Evolutionary conservation across 1,140 invertebrate species (phyloP), one percentile per base, ranked within the genome.

Genomic region (Paramacrobiotus metropolitanus): DNA sequence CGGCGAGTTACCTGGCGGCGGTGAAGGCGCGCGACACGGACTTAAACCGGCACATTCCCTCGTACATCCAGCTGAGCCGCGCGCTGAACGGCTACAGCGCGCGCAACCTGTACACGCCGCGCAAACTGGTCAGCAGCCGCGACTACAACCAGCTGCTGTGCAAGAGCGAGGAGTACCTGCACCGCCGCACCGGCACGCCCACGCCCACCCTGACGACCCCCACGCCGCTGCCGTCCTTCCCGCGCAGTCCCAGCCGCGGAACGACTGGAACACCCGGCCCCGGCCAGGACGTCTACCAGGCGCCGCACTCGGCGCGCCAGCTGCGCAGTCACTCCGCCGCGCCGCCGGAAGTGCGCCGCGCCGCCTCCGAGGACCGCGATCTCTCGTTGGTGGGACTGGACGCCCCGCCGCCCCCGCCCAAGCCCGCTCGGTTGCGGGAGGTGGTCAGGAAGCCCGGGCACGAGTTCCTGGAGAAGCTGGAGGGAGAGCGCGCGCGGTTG

Each of bases 61-160:
- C 48, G 9, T 55, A 55, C 24, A 55, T 55, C 24, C 48, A 24
- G 15, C 24, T 55, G 15, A 55, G 48, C 48, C 48, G 48, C 4
- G 48, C 48, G 9, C 24, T 55, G 24, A 55, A 55, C 24, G 48
- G 48, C 24, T 55, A 55, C 48, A 55, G 48, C 24, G 48, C 48
- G 9, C 48, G 48, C 48, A 55, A 55, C 48, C 15, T 55, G 48
- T 55, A 55, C 24, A 9, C 48, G 4, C 28, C 48, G 15, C 15
- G 28, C 15, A 55, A 55, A 24, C 34, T 40, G n/a, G 48, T 55
- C 48, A 55, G 28, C 48, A 15, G 48, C 48, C 48, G 48, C 4
- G 48, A 55, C 15, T 15, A 55, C 15, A 20, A 20, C 48, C 15
- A 20, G 15, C 15, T 55, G 15, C 24, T 55, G 15, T 55, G 48